Evolutionary conservation across 1,140 invertebrate species (phyloP), one percentile per base, ranked within the genome.

Genomic region (Heliconius melpomene): DNA sequence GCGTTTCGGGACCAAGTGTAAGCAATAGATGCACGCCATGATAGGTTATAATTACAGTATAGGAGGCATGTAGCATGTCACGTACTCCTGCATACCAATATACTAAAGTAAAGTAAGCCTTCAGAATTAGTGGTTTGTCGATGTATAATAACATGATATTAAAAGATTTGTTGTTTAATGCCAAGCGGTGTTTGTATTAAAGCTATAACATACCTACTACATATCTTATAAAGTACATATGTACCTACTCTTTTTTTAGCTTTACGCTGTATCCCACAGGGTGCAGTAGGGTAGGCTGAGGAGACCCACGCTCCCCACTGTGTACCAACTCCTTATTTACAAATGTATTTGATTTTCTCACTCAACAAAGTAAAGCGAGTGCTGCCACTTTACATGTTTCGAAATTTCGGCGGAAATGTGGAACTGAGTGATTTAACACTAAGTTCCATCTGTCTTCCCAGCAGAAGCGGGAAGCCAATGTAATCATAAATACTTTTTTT

Each of bases 11-110:
- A 66, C 60, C 60, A 66, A 29, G 29, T 66, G 54, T 66, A 60
- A 70, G 66, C 75, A 46, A 20, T 60, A 77, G 75, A 77, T 77
- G 75, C 75, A 77, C 60, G 75, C 75, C 23, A 77, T 46, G 75
- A 77, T 77, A 77, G 36, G 57, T 32, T 40, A n/a, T 50, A 71
- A 77, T 77, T 77, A 77, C 54, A 40, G 40, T 71, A 32, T 23
- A 32, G 20, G 7, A 32, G 16, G 11, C 23, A 71, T 70, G 26
- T 77, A 70, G n/a, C 57, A 66, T 66, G 60, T 66, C 60, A 66
- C 60, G 60, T 66, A 29, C 26, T 57, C 20, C 23, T 13, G 60
- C 26, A 29, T 29, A 13, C 60, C 60, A 29, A 66, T 66, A 29
- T 29, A 29, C 9, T 29, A 2, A 29, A 29, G 26, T 29, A 29